Percentiles rank a stretch among this genome's conserved stretches.
These are phyloP conservation scores for Oenanthe oenanthe DNA, from an alignment of 2,113 vertebrate species.

Conservation along the genomic window DNA sequence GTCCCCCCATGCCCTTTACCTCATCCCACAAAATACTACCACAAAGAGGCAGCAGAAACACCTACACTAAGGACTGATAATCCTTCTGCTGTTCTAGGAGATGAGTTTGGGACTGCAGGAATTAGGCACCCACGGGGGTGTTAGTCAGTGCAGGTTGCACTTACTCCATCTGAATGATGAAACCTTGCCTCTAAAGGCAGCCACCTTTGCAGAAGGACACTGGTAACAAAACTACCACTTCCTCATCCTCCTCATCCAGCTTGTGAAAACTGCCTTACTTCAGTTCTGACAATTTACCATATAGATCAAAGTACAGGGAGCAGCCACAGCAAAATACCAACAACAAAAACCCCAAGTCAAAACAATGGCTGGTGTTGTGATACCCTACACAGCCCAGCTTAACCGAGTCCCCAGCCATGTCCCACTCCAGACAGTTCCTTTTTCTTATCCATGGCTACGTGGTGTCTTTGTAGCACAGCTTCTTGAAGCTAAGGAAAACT, in stretches of 20 bases:
- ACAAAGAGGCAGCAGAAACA: not conserved
- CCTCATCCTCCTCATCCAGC: not conserved
- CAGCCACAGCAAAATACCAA: conserved; percentile 32
- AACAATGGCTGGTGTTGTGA: not conserved
- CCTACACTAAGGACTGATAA: not conserved
- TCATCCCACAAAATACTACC: not conserved
- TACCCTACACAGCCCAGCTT: not conserved
- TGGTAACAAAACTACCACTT: not conserved
- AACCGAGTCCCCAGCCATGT: rapidly evolving
- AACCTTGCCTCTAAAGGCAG: not conserved
- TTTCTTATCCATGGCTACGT: not conserved
- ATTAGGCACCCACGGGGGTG: not conserved
- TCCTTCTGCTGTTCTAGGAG: not conserved
- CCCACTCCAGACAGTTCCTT: not conserved
- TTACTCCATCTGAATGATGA: not conserved
- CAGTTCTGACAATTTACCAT: not conserved
- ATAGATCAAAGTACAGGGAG: not conserved
- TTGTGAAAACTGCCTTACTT: not conserved
- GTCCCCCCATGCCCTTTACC: not conserved
- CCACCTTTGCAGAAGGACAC: not conserved
- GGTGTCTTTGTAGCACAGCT: not conserved
- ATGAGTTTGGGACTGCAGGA: not conserved
- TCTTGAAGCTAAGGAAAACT: conserved; percentile 28
- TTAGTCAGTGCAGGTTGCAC: not conserved
- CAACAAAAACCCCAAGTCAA: not conserved